Conservation (phyloP, 2,113 vertebrate species). For the Toxostoma redivivum region DNA sequence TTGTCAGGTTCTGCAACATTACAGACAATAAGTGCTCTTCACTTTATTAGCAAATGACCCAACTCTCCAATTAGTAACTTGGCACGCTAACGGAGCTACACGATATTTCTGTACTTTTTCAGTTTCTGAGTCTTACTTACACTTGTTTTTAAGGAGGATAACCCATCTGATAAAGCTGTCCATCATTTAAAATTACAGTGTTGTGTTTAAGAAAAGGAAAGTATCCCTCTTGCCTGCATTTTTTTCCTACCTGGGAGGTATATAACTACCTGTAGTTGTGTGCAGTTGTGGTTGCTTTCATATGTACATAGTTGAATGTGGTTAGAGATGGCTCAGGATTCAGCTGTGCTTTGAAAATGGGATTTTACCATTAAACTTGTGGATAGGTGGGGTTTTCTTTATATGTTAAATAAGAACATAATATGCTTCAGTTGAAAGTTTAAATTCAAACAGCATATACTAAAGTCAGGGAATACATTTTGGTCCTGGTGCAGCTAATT, state of each 20-base stretch:
- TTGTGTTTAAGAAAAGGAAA: not conserved
- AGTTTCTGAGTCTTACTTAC: not conserved
- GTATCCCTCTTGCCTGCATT: not conserved
- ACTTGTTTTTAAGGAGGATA: not conserved
- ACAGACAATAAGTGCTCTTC: not conserved
- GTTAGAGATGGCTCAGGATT: not conserved
- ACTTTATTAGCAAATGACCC: not conserved
- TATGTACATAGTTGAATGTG: not conserved
- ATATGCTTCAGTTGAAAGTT: not conserved
- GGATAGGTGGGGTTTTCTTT: not conserved
- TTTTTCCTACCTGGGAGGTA: not conserved
- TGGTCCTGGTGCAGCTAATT: not conserved
- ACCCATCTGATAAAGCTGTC: not conserved
- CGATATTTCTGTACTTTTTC: not conserved
- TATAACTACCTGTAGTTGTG: not conserved
- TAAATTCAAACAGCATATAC: not conserved
- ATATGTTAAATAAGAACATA: not conserved
- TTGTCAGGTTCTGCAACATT: slow-evolving; percentile 8
- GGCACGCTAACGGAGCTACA: not conserved
- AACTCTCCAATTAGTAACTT: not conserved
- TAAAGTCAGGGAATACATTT: not conserved
- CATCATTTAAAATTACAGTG: not conserved
- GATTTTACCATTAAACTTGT: not conserved
- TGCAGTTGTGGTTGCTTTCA: not conserved
- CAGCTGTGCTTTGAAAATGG: not conserved